These are phyloP conservation scores for Glyptemys insculpta DNA, from an alignment of 2,797 vertebrate genomes.

Conservation along the genomic window DNA sequence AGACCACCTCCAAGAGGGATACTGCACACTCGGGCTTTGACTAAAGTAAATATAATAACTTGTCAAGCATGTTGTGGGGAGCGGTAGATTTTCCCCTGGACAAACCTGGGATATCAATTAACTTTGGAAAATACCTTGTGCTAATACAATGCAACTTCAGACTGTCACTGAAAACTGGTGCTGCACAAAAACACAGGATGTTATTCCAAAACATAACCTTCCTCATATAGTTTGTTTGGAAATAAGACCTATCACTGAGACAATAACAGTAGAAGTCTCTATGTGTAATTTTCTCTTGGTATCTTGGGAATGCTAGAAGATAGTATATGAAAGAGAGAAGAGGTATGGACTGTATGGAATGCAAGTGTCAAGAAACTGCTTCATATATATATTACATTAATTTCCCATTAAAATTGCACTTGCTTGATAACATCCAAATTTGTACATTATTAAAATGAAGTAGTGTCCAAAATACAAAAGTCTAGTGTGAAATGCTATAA, in stretches of 20 bases:
- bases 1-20: constrained; percentile 88
- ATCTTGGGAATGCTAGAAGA: constrained; percentile 72
- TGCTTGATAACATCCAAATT: constrained; percentile 29
- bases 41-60: constrained; percentile 94
- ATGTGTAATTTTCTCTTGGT: constrained; percentile 74
- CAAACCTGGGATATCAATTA: constrained; percentile 99
- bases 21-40: constrained; percentile 89
- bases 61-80: constrained; percentile 91
- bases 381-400: constrained; percentile 63
- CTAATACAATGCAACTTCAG: constrained; percentile 85
- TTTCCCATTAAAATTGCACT: constrained; percentile 38
- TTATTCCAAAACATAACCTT: constrained; percentile 97
- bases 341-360: constrained; percentile 14
- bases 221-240: constrained; percentile 88
- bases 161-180: constrained; percentile 90
- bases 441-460: constrained; percentile 40
- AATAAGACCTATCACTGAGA: constrained; percentile 90
- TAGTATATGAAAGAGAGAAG: constrained; percentile 64
- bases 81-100: constrained; percentile 93
- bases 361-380: constrained; percentile 15
- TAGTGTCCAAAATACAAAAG: constrained; percentile 29
- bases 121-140: constrained; percentile 86
- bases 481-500: constrained; percentile 24
- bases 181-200: constrained; percentile 93
- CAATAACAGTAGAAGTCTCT: constrained; percentile 76